phyloP scores from a whole-genome alignment of 2,888 invertebrate species.

The Ophion obscuratus region DNA sequence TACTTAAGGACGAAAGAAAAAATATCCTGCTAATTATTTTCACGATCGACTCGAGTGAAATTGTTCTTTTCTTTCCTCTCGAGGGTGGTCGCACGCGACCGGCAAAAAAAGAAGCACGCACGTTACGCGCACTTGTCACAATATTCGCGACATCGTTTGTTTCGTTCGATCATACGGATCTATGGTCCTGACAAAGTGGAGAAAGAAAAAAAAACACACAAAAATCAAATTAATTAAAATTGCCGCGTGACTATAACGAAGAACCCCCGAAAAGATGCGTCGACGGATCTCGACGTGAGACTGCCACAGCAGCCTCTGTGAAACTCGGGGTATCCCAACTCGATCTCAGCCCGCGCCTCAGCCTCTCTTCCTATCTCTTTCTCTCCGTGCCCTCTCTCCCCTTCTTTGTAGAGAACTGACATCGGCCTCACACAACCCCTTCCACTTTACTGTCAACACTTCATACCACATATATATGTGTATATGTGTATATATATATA shows the following conservation, averaged over 20 bases:
- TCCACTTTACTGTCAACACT: slow-evolving; percentile 67
- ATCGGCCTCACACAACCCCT: slow-evolving; percentile 45
- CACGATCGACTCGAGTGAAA: background rate
- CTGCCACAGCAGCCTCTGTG: slow-evolving; percentile 76
- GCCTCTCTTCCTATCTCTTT: slow-evolving; percentile 65
- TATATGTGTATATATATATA: too few species aligned
- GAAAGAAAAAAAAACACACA: background rate
- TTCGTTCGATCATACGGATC: slow-evolving; percentile 7
- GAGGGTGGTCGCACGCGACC: background rate
- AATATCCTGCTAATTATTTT: background rate
- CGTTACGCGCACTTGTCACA: slow-evolving; percentile 48
- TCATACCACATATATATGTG: background rate
- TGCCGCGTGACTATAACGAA: slow-evolving; percentile 35
- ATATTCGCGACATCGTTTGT: slow-evolving; percentile 48
- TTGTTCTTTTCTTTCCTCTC: background rate
- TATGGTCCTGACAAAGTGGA: slow-evolving; percentile 1
- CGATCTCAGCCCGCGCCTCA: slow-evolving; percentile 70
- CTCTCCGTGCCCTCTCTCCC: slow-evolving; percentile 66
- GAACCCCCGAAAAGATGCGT: slow-evolving; percentile 77
- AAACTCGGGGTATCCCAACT: slow-evolving; percentile 72
- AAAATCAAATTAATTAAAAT: background rate
- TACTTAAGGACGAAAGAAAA: background rate
- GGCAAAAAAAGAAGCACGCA: slow-evolving; percentile 9
- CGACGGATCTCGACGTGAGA: slow-evolving; percentile 79
- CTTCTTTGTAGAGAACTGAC: slow-evolving; percentile 53